Conservation (phyloP, 1,140 invertebrate genomes). For the Drosophila jambulina region DNA sequence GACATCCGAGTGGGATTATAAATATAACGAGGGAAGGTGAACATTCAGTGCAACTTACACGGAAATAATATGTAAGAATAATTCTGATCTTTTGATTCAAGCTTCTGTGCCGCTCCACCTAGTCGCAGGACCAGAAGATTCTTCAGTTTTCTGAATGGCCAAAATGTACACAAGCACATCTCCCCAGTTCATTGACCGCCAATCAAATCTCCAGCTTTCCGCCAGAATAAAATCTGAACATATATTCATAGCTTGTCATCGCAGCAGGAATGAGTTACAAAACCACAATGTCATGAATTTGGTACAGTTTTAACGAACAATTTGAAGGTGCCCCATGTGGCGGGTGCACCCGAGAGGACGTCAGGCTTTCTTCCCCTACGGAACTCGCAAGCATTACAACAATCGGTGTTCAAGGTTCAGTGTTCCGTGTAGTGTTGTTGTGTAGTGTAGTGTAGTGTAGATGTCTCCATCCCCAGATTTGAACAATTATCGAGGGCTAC, state of each 20-base stretch:
- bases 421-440: not conserved
- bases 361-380: conserved; percentile 13
- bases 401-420: not conserved
- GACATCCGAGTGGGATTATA: not conserved
- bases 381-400: conserved; percentile 36
- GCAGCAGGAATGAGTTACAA: not conserved
- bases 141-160: no score
- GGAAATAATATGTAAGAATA: no score
- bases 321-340: conserved; percentile 10
- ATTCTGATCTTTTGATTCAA: no score
- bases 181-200: no score
- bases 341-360: not conserved
- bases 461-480: not conserved
- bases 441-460: no score
- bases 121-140: no score
- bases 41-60: no score
- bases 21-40: not conserved
- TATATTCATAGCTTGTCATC: not conserved
- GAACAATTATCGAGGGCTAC: no score
- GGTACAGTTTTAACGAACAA: conserved; percentile 24
- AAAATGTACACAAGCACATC: no score
- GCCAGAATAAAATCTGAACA: no score
- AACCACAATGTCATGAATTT: conserved; percentile 1
- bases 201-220: no score
- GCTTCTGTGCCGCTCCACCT: no score